Base-by-base conservation (phyloP, 2,888 invertebrate species). In the Thymelicus acteon region DNA sequence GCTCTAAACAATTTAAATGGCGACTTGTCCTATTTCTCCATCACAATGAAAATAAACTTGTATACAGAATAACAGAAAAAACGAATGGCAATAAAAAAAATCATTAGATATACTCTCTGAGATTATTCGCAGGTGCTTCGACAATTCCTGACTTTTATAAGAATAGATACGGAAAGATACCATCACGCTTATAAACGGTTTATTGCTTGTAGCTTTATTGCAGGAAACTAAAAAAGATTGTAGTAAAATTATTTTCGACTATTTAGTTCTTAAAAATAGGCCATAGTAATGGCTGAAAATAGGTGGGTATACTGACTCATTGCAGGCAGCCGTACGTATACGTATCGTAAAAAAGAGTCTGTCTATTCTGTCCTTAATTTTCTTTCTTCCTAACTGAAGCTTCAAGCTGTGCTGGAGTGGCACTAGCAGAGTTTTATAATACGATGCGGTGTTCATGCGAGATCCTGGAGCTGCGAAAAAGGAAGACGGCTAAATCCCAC, bases 181-280 rank as follows among this genome's bases (percentile, higher is more conserved):
- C 40, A 54, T 54, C 64, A 54, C n/a, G 12, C 5, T 64, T 54
- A 64, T 64, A 64, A 64, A 54, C 40, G 54, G 1, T 64, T 52
- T 64, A 54, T 54, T 64, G 58, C 58, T 63, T 37, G n/a, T 63
- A 12, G 24, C 31, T 31, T 31, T 48, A 62, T 19, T 52, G 8
- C 8, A 52, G 6, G 15, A n/a, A 19, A 19, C 7, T 52, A 52
- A 52, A 52, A 15, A 52, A 52, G 49, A 7, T 7, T 7, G 49
- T 12, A 7, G 6, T 52, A 52, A 52, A 52, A 7, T 52, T 52
- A 52, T 15, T 52, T 15, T 15, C 12, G 7, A 7, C 19, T 7
- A 52, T 19, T 1, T 19, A 19, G 49, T 19, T 19, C 19, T 52
- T 52, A 7, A 52, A 19, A 15, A 52, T 52, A 52, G 49, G 7